phyloP scores from a whole-genome alignment of 2,113 vertebrate genomes.

The Myrmecophaga tridactyla region DNA sequence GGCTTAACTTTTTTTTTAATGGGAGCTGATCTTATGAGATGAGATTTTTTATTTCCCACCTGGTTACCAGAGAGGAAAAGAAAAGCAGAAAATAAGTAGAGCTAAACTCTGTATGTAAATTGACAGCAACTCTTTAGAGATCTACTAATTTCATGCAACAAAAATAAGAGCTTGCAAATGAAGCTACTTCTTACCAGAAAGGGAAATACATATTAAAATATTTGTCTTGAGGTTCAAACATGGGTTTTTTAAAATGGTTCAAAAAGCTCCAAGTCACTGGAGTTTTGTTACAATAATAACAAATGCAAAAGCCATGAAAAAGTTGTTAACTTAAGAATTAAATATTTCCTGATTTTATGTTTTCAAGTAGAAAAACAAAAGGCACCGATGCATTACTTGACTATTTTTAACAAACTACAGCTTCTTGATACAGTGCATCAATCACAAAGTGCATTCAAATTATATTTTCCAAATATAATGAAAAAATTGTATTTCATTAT shows the following conservation, averaged over 20 bases:
- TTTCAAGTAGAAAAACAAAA: neutral
- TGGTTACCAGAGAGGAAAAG: neutral
- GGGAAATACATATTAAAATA: slow-evolving; percentile 42
- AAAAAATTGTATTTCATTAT: no score
- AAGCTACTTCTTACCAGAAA: slow-evolving; percentile 40
- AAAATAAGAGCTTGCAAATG: slow-evolving; percentile 57
- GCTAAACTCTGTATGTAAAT: slow-evolving; percentile 45
- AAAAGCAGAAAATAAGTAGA: neutral
- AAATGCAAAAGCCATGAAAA: neutral
- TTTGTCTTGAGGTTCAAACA: slow-evolving; percentile 60
- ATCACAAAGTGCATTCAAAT: no score
- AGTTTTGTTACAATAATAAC: neutral
- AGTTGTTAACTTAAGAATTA: neutral
- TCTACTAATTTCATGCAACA: slow-evolving; percentile 53
- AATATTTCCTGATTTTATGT: neutral
- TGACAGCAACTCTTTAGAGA: slow-evolving; percentile 43
- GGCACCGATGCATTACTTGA: neutral
- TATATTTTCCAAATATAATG: no score
- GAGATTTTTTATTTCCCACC: slow-evolving; percentile 73
- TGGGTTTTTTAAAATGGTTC: slow-evolving; percentile 1
- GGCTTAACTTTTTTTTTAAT: neutral
- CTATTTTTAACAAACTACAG: neutral
- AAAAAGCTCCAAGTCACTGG: neutral
- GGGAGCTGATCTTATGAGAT: slow-evolving; percentile 33
- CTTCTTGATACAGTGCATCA: neutral